Evolutionary conservation across 2,113 vertebrate genomes (phyloP), one percentile per base, ranked within the genome.

Genomic region (Aptenodytes forsteri): DNA sequence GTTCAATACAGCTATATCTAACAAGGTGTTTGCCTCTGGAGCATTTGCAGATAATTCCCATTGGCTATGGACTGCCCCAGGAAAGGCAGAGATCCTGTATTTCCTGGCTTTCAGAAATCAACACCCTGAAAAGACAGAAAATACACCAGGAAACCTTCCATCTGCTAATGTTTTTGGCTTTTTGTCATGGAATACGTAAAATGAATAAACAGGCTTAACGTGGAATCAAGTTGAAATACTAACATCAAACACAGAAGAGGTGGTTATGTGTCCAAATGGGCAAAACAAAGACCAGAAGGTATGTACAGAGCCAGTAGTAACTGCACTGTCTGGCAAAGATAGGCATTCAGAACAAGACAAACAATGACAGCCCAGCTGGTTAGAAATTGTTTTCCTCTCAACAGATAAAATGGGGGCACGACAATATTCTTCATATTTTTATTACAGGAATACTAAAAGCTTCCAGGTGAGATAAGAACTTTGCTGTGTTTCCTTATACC

Each of bases 201-300:
- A 84, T 82, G 76, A 93, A 89, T 84, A 96, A 96, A 95, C 21
- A 93, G 18, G 61, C 73, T 96, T 89, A 94, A 65, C 34, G 46
- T 20, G 27, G 30, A 92, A 91, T 69, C 61, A 85, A 75, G 56
- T 52, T 84, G 52, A 94, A 96, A 95, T 93, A 55, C 61, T 76
- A 89, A 92, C 65, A 89, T 92, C 86, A 97, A 92, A 91, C 83
- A 96, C 13, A 79, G 83, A 89, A 54, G 50, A 78, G 34, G 27
- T 77, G 30, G 8, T 38, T 85, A 6, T 44, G 27, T 66, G 58
- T 82, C 90, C 81, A 92, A 87, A 91, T 49, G 49, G n/a, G 52
- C 61, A 93, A 90, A 93, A 78, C 30, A 94, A 40, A 49, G 32
- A 83, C 34, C 70, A 85, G 81, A 93, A 95, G 40, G 56, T 65